Percentiles rank a stretch among this genome's conserved stretches.
phyloP scores from a whole-genome alignment of 2,797 vertebrate species.

The Acanthiza pusilla region DNA sequence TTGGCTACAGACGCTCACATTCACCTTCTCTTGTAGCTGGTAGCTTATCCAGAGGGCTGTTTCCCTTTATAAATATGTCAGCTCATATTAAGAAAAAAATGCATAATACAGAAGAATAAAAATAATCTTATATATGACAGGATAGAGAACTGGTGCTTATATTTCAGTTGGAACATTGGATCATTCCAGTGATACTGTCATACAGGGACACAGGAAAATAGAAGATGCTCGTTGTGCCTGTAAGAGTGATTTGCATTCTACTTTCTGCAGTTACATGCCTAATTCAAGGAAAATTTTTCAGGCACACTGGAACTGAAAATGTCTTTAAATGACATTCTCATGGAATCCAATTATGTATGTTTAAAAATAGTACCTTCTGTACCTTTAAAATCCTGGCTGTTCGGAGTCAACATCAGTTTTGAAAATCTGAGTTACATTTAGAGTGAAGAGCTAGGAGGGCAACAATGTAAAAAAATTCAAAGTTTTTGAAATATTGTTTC shows the following conservation, averaged over 20 bases:
- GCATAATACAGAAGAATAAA: neutral
- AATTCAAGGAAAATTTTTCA: neutral
- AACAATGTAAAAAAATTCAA: neutral
- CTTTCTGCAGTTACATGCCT: neutral
- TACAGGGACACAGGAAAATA: neutral
- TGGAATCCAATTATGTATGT: neutral
- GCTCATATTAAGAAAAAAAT: neutral
- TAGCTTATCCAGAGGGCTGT: neutral
- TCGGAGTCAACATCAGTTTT: neutral
- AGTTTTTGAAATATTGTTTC: neutral
- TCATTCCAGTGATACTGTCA: neutral
- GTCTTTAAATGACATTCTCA: neutral
- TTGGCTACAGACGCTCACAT: neutral
- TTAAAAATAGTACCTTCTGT: neutral
- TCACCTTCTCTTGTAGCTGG: neutral
- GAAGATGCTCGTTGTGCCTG: neutral
- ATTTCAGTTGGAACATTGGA: neutral
- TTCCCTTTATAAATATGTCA: conserved; percentile 34
- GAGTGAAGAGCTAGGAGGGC: neutral
- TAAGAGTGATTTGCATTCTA: neutral
- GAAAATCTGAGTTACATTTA: neutral
- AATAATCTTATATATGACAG: neutral
- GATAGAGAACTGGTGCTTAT: neutral
- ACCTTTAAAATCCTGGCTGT: neutral
- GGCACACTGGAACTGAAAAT: neutral